Conservation (phyloP, 2,113 vertebrate species). For the Verasper variegatus region DNA sequence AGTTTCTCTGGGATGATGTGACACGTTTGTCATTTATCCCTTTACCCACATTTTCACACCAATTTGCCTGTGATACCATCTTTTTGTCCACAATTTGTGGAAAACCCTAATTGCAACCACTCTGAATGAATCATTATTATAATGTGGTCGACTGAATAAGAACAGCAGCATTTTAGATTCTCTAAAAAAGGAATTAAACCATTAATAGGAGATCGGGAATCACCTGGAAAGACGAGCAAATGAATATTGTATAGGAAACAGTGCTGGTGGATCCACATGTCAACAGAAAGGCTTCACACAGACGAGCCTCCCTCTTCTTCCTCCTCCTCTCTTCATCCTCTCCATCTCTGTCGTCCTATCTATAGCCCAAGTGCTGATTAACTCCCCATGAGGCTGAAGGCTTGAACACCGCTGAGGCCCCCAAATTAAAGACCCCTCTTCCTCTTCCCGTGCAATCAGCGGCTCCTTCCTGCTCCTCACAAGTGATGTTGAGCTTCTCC, state of each 20-base stretch:
- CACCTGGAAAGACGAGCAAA: neutral
- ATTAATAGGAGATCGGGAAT: neutral
- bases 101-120: too few relatives aligned
- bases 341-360: slow-evolving; percentile 51
- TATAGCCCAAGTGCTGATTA: slow-evolving; percentile 70
- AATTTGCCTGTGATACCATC: too few relatives aligned
- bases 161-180: too few relatives aligned
- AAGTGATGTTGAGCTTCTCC: slow-evolving; percentile 35
- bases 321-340: slow-evolving; percentile 30
- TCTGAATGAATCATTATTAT: too few relatives aligned
- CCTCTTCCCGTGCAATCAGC: slow-evolving; percentile 66
- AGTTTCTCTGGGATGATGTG: too few relatives aligned
- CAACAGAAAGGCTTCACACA: neutral
- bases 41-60: too few relatives aligned
- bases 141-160: too few relatives aligned
- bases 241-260: slow-evolving; percentile 12
- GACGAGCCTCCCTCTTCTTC: slow-evolving; percentile 21
- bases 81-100: too few relatives aligned
- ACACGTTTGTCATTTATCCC: too few relatives aligned
- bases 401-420: slow-evolving; percentile 38
- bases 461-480: slow-evolving; percentile 52
- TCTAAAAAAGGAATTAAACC: too few relatives aligned
- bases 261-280: neutral
- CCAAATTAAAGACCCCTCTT: slow-evolving; percentile 45
- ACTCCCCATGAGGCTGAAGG: slow-evolving; percentile 64